A percentile compares a stretch with the other conserved stretches of the same genome.
Evolutionary conservation across 2,113 vertebrate species (phyloP).

Genomic region (Gallinago undulata): DNA sequence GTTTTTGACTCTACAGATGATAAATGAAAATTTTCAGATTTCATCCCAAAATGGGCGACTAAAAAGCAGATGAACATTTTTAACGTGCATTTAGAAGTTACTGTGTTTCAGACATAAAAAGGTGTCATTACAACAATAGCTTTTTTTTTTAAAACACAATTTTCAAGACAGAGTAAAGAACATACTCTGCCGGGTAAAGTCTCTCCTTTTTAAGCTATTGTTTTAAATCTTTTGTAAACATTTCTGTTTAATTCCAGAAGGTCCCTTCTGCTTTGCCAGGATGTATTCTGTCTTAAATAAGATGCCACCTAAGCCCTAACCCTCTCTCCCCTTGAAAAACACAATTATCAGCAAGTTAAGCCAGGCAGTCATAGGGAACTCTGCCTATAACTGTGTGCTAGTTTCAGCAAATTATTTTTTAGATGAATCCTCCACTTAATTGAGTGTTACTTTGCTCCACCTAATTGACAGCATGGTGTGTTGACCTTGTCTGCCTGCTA

Average conservation of each 20-base stretch:
- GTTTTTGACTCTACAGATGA: not conserved
- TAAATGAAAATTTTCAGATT: not conserved
- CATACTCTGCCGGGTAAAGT: not conserved
- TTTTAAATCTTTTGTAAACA: not conserved
- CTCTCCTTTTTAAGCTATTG: not conserved
- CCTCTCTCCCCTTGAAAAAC: not conserved
- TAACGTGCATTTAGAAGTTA: not conserved
- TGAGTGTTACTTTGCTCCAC: not conserved
- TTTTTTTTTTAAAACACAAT: too few relatives aligned
- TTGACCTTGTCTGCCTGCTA: not conserved
- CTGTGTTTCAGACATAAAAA: not conserved
- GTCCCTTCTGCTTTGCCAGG: not conserved
- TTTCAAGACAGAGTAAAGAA: not conserved
- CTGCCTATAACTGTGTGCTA: not conserved
- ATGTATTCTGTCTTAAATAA: not conserved
- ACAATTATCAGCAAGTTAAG: not conserved
- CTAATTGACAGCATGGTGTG: not conserved
- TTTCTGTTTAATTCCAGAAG: not conserved
- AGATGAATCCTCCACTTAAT: not conserved
- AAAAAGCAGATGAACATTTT: not conserved
- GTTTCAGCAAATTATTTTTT: not conserved
- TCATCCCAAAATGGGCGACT: not conserved
- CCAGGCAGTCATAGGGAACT: not conserved
- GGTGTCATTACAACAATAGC: not conserved
- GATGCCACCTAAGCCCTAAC: not conserved